Evolutionary conservation across 37 sponge, comb jelly and placozoan genomes (phyloP), one percentile per base, ranked within the genome.

Genomic region (Diacarnus erythraeanus): DNA sequence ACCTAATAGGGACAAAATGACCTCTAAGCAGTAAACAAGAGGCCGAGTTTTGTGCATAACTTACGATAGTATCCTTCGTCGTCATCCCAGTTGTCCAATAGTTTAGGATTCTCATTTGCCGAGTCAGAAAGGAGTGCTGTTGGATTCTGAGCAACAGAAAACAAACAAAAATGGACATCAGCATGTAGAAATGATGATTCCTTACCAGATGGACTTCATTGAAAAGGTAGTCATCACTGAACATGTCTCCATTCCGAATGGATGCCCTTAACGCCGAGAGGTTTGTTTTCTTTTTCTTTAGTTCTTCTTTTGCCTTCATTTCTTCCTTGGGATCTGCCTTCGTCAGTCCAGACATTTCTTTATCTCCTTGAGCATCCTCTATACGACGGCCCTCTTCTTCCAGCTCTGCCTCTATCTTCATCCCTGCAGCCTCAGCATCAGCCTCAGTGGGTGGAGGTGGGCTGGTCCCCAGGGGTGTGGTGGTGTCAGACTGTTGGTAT

Each of bases 31-130:
- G 20, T 5, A 3, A 60, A 60, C 26, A 34, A 57, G 64, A 25
- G 37, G 12, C 44, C 29, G 68, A 34, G 27, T 42, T n/a, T 38
- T 20, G 59, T 18, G 61, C 5, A 21, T 30, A 31, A 82, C 94
- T 89, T 42, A 93, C 94, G 86, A 77, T 96, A 96, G 79, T 96
- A 96, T 60, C 97, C 97, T 61, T 96, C 97, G 0, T 88, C 76
- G 73, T 98, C 99, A 43, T 98, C 99, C 96, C 96, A 95, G 77
- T 98, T 98, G 80, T 98, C 99, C 33, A 57, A 88, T 37, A 98
- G 83, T 10, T 77, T 82, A 6, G 96, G 94, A 56, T 98, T 88
- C 61, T 98, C 99, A 26, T 81, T 81, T 17, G 75, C 40, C 35
- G 76, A 83, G 17, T 77, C 81, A 23, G 77, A 69, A 3, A 89